Evolutionary conservation across 2,113 vertebrate genomes (phyloP).

Genomic region (Grus americana): DNA sequence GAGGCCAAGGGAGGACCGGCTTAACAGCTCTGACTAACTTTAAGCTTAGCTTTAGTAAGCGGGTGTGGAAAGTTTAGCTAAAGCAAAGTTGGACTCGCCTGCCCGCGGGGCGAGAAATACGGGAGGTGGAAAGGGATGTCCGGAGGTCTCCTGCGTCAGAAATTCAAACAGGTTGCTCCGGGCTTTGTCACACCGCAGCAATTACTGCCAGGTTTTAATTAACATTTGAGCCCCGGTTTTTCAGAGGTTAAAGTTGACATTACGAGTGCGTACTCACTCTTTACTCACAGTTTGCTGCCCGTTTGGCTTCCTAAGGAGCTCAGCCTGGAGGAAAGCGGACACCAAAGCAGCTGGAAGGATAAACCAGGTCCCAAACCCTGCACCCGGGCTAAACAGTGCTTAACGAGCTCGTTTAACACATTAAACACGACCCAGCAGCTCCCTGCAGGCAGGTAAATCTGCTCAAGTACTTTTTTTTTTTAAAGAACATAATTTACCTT

Average conservation of each 20-base stretch:
- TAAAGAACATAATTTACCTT: not conserved
- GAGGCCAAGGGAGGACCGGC: not conserved
- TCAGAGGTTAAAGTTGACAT: not conserved
- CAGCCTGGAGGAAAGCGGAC: not conserved
- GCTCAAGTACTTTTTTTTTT: no score
- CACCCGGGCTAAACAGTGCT: not conserved
- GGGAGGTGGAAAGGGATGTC: rapidly evolving
- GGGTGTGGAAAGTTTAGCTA: not conserved
- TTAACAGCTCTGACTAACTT: not conserved
- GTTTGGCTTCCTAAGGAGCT: not conserved
- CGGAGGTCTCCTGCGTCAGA: not conserved
- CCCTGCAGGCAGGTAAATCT: not conserved
- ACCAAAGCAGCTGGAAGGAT: not conserved
- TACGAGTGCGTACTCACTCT: no score
- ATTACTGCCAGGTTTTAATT: not conserved
- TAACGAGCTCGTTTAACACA: not conserved
- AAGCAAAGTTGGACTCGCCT: not conserved
- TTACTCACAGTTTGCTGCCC: not conserved
- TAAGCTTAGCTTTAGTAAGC: not conserved
- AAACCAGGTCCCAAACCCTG: no score
- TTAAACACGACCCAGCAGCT: not conserved
- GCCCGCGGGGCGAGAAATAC: not conserved
- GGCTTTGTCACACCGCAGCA: not conserved
- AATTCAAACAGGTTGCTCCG: not conserved
- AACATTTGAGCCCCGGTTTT: not conserved